phyloP scores from a whole-genome alignment of 2,888 invertebrate genomes.

The Doris montereyensis region DNA sequence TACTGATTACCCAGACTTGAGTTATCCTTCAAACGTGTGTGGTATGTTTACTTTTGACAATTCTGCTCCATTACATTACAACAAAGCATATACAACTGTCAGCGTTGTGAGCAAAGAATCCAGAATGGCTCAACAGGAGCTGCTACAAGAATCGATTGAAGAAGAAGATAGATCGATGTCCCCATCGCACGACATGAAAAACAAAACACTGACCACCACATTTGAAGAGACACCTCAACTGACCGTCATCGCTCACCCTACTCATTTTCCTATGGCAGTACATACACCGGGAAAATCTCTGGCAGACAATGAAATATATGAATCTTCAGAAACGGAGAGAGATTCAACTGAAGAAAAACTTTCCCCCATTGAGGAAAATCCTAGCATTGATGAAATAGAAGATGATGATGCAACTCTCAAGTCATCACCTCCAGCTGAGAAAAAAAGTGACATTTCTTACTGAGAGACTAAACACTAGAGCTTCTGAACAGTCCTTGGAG shows the following conservation, averaged over 20 bases:
- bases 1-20: too few species aligned
- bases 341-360: slow-evolving; percentile 67
- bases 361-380: slow-evolving; percentile 64
- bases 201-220: slow-evolving; percentile 58
- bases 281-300: slow-evolving; percentile 56
- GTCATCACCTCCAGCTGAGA: slow-evolving; percentile 44
- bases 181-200: slow-evolving; percentile 58
- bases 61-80: too few species aligned
- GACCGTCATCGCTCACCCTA: slow-evolving; percentile 40
- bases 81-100: too few species aligned
- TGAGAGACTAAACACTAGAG: slow-evolving; percentile 47
- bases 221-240: slow-evolving; percentile 50
- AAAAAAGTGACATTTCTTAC: slow-evolving; percentile 64
- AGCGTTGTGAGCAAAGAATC: slow-evolving; percentile 64
- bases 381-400: slow-evolving; percentile 52
- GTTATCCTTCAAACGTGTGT: too few species aligned
- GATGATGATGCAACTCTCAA: slow-evolving; percentile 54
- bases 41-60: too few species aligned
- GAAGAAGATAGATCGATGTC: slow-evolving; percentile 65
- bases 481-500: slow-evolving; percentile 61
- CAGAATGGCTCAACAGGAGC: slow-evolving; percentile 61
- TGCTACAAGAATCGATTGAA: slow-evolving; percentile 61
- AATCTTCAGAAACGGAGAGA: slow-evolving; percentile 63
- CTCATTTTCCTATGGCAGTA: slow-evolving; percentile 58
- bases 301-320: slow-evolving; percentile 63